Conservation (phyloP, 2,113 vertebrate species). For the Eulemur rufifrons region DNA sequence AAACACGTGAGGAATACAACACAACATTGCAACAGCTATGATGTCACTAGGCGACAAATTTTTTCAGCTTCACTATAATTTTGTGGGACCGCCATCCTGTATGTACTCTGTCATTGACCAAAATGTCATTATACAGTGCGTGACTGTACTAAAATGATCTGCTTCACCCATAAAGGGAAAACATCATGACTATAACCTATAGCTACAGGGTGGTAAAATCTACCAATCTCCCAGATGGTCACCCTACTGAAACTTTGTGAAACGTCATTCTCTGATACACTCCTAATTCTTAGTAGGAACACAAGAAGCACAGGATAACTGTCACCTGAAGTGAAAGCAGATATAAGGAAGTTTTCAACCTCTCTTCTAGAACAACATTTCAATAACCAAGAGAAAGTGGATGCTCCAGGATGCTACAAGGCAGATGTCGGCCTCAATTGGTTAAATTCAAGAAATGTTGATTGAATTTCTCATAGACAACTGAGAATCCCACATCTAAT, state of each 20-base stretch:
- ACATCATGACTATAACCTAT: fast-evolving
- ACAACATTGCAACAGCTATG: background rate
- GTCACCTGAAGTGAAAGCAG: background rate
- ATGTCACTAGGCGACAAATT: background rate
- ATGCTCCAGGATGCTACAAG: background rate
- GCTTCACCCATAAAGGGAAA: background rate
- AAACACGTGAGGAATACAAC: background rate
- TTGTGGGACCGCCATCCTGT: background rate
- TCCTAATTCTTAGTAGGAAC: background rate
- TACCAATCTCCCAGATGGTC: too few species aligned
- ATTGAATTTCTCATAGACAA: background rate
- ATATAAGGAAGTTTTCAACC: background rate
- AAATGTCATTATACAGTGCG: background rate
- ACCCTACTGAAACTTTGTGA: background rate
- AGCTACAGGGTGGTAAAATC: too few species aligned
- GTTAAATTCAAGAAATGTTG: background rate
- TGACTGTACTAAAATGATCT: background rate
- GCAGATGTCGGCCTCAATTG: background rate
- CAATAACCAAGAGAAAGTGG: background rate
- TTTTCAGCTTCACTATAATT: background rate
- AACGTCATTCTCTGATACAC: background rate
- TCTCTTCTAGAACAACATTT: background rate
- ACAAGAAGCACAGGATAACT: background rate
- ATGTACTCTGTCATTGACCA: background rate
- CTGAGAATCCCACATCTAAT: background rate